These are phyloP conservation scores for Aromia moschata DNA, from an alignment of 2,888 invertebrate genomes.

Conservation along the genomic window DNA sequence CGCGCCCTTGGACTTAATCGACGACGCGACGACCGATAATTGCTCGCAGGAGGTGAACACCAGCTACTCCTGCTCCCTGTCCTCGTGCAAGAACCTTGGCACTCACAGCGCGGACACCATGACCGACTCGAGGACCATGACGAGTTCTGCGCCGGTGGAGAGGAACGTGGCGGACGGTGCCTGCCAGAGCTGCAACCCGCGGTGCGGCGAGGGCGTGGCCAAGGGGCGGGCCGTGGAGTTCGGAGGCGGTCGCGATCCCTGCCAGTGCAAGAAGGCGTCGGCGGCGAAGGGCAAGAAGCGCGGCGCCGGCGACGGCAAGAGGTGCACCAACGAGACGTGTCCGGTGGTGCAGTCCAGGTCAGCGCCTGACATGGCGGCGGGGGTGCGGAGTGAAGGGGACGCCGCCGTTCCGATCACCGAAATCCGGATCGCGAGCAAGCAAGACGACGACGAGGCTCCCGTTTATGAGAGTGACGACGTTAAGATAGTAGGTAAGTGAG, in stretches of 20 bases:
- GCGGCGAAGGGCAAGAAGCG: neutral
- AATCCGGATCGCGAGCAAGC: too few relatives aligned
- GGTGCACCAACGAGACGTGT: neutral
- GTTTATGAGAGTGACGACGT: too few relatives aligned
- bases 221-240: neutral
- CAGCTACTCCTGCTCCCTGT: constrained; percentile 12
- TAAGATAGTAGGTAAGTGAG: too few relatives aligned
- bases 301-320: neutral
- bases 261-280: neutral
- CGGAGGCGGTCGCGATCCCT: neutral
- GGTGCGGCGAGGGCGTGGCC: neutral
- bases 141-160: neutral
- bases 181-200: neutral
- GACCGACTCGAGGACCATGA: neutral
- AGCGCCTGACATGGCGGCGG: neutral
- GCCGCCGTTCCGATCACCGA: too few relatives aligned
- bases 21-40: neutral
- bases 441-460: too few relatives aligned
- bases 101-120: neutral
- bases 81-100: neutral
- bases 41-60: constrained; percentile 24
- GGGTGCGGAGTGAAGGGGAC: too few relatives aligned
- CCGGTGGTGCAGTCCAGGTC: neutral
- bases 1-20: neutral
- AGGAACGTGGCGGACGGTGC: neutral